A percentile compares a stretch with the other conserved stretches of the same genome.
These are phyloP conservation scores for Pycnonotus jocosus DNA, from an alignment of 2,113 vertebrate species.

Conservation along the genomic window DNA sequence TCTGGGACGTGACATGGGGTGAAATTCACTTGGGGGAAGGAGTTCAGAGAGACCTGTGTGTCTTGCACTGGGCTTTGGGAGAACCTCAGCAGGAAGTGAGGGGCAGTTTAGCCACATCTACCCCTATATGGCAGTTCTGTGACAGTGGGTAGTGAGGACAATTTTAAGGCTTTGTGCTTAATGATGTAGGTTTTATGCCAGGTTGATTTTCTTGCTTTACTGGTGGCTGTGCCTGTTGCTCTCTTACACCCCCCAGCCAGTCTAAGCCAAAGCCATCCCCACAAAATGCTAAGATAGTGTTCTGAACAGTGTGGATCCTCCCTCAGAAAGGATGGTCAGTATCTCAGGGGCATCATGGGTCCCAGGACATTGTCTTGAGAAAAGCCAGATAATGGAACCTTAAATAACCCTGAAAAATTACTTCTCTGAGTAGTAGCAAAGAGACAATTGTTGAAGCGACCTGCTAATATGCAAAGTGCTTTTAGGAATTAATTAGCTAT, in stretches of 20 bases:
- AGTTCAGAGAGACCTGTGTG: background rate
- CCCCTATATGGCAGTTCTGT: background rate
- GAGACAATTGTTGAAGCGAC: background rate
- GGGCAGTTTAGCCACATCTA: background rate
- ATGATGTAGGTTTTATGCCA: background rate
- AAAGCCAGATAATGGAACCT: background rate
- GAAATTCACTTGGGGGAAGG: background rate
- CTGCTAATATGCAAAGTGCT: background rate
- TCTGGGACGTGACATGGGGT: background rate
- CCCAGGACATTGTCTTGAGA: background rate
- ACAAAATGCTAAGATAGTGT: background rate
- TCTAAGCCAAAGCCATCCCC: background rate
- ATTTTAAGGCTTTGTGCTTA: background rate
- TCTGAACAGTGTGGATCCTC: background rate
- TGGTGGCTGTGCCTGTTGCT: background rate
- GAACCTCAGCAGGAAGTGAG: background rate
- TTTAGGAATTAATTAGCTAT: background rate
- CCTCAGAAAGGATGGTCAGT: background rate
- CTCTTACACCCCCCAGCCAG: background rate
- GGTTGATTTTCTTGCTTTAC: background rate
- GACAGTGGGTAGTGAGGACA: too few species aligned
- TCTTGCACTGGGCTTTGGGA: background rate
- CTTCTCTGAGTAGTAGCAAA: background rate
- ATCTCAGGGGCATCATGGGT: background rate
- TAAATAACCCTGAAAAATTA: background rate